A percentile compares a stretch with the other conserved stretches of the same genome.
Evolutionary conservation across 2,797 vertebrate species (phyloP).

Genomic region (Buceros bicornis): DNA sequence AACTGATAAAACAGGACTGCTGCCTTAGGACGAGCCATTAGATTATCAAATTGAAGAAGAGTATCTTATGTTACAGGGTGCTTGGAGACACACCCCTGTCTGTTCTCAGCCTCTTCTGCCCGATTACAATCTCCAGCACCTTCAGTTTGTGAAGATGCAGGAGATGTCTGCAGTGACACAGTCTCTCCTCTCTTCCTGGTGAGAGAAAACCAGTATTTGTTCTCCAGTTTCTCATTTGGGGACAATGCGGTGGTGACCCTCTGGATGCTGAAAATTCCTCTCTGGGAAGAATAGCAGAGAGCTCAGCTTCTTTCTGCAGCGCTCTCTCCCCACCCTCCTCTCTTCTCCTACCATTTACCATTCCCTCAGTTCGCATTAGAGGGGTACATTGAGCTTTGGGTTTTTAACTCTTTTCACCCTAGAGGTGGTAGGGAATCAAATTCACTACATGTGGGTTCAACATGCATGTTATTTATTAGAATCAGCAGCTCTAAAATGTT

Average conservation of each 20-base stretch:
- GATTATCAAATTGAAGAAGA: neutral
- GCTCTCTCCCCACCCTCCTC: neutral
- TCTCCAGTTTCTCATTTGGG: neutral
- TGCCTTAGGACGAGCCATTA: neutral
- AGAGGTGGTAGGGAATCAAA: neutral
- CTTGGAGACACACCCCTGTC: neutral
- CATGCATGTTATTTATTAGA: constrained; percentile 12
- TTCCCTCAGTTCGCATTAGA: neutral
- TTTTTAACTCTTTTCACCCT: constrained; percentile 1
- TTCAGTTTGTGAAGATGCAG: neutral
- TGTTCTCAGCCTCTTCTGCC: neutral
- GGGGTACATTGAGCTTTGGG: neutral
- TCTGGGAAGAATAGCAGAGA: neutral
- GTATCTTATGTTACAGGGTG: neutral
- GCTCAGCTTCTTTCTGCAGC: neutral
- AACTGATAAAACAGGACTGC: neutral
- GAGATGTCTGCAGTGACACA: neutral
- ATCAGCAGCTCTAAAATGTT: constrained; percentile 19
- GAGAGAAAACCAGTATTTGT: neutral
- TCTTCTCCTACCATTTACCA: neutral
- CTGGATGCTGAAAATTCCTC: neutral
- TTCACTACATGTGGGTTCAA: neutral
- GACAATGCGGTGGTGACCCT: neutral
- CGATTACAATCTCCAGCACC: neutral
- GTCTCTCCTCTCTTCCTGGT: neutral